These are phyloP conservation scores for Cantharis flavilabris DNA, from an alignment of 2,888 invertebrate genomes.

Conservation along the genomic window DNA sequence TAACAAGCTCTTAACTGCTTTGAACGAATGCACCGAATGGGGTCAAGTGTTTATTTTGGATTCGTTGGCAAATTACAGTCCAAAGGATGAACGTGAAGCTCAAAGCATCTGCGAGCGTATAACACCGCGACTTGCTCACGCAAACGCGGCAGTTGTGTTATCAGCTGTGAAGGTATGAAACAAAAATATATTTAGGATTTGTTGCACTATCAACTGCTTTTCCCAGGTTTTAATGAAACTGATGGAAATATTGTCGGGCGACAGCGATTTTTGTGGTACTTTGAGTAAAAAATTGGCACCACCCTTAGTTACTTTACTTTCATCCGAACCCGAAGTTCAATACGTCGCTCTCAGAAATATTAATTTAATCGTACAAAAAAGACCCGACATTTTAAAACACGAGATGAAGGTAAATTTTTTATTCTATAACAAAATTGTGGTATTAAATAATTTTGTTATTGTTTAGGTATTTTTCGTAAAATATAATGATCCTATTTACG, in stretches of 20 bases:
- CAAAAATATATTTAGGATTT: not conserved
- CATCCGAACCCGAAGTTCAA: slow-evolving; percentile 98
- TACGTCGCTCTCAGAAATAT: slow-evolving; percentile 98
- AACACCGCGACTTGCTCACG: slow-evolving; percentile 95
- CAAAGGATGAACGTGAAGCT: slow-evolving; percentile 96
- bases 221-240: slow-evolving; percentile 88
- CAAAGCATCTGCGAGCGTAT: slow-evolving; percentile 98
- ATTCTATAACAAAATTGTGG: not conserved
- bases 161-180: slow-evolving; percentile 89
- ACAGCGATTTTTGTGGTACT: slow-evolving; percentile 91
- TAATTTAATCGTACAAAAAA: slow-evolving; percentile 98
- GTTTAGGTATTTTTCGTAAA: slow-evolving; percentile 92
- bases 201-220: not conserved
- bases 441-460: not conserved
- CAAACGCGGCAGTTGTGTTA: slow-evolving; percentile 97
- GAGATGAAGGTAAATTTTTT: slow-evolving; percentile 88
- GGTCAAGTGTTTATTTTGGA: slow-evolving; percentile 98
- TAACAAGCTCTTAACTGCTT: slow-evolving; percentile 95
- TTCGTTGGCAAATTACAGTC: slow-evolving; percentile 94
- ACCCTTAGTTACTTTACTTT: slow-evolving; percentile 95
- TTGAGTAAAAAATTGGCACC: slow-evolving; percentile 97
- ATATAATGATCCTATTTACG: slow-evolving; percentile 99
- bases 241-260: slow-evolving; percentile 94
- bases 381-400: slow-evolving; percentile 97
- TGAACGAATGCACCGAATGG: slow-evolving; percentile 99